Conservation (phyloP, 2,797 vertebrate species). For the Cheirogaleus major region DNA sequence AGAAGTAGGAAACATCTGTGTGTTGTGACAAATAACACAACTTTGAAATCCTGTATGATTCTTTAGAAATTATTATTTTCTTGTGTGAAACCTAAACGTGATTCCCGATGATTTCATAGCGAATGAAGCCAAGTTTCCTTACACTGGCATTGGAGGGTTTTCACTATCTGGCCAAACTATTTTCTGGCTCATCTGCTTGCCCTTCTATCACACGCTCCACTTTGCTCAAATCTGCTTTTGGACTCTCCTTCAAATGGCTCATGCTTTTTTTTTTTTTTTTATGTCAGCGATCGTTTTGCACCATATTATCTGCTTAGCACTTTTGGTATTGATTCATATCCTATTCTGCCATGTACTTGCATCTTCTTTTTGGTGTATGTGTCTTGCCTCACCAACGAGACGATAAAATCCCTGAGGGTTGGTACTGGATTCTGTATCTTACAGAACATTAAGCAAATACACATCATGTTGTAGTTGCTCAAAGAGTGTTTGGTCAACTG, state of each 20-base stretch:
- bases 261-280: background rate
- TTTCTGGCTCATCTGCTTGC: background rate
- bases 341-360: background rate
- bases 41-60: background rate
- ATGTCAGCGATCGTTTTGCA: background rate
- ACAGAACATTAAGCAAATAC: background rate
- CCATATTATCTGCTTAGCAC: background rate
- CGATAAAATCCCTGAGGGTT: background rate
- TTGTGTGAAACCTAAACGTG: background rate
- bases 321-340: background rate
- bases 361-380: background rate
- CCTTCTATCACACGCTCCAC: background rate
- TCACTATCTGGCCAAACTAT: background rate
- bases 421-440: background rate
- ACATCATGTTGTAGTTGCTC: background rate
- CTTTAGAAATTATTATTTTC: conserved; percentile 19
- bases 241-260: background rate
- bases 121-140: background rate
- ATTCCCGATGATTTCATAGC: background rate
- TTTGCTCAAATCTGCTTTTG: conserved; percentile 23
- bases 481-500: background rate
- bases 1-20: conserved; percentile 3
- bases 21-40: background rate
- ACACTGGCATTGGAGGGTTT: background rate
- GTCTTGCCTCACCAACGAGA: background rate